Evolutionary conservation across 2,888 invertebrate genomes (phyloP), one percentile per base, ranked within the genome.

Genomic region (Loripinus fragilis): DNA sequence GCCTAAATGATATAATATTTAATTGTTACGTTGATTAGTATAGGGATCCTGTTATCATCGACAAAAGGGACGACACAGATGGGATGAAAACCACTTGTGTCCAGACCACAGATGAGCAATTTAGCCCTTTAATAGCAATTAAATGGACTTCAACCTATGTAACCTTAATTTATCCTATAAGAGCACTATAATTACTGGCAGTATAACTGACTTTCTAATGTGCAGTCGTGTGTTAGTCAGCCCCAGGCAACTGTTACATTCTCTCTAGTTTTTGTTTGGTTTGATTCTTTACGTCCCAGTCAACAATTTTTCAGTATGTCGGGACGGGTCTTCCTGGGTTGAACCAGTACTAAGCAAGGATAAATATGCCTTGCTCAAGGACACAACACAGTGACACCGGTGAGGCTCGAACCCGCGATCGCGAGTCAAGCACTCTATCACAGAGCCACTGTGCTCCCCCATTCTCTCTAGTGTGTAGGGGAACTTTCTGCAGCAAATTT

Each of bases 201-300:
- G 33, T 60, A 60, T 60, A 60, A 33, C 33, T 60, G 33, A 60
- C 60, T 60, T 60, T 60, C 60, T 60, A 60, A 60, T 60, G 60
- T 60, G 8, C 60, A 60, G 3, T 33, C 60, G 60, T 60, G 60
- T 33, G 60, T 60, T 23, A 33, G 60, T 15, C 10, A n/a, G 52
- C 52, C 25, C 52, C 25, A 7, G 52, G 52, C 52, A 45, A 5
- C 12, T n/a, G n/a, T n/a, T n/a, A n/a, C n/a, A n/a, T n/a, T n/a
- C n/a, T n/a, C n/a, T n/a, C n/a, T n/a, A n/a, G n/a, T n/a, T n/a
- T n/a, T n/a, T n/a, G n/a, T n/a, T n/a, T n/a, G n/a, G n/a, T n/a
- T n/a, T n/a, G n/a, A n/a, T n/a, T n/a, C n/a, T n/a, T n/a, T n/a
- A n/a, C n/a, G n/a, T n/a, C n/a, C n/a, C n/a, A n/a, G n/a, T n/a